Evolutionary conservation across 1,140 invertebrate species (phyloP), one percentile per base, ranked within the genome.

Genomic region (Lepeophtheirus salmonis): DNA sequence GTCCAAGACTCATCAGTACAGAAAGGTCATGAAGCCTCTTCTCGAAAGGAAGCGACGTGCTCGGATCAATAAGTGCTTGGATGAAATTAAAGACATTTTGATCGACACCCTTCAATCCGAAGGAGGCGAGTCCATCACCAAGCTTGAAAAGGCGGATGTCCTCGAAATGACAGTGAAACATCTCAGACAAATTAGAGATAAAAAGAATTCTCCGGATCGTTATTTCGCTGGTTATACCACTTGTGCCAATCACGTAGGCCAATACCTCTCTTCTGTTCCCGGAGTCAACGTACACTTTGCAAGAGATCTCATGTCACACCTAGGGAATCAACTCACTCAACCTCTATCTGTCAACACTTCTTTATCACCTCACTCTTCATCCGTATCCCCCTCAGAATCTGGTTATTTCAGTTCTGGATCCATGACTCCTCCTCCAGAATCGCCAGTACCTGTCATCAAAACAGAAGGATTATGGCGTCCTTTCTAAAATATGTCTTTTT

Each of bases 111-210:
- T 89, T 4, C 83, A 86, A 63, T 79, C 82, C 51, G 85, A 88
- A 70, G 85, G n/a, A 85, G 56, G 86, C 88, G 70, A 86, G 68
- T 83, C 84, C 71, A 84, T 89, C 48, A 83, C 85, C 50, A 91
- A 95, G 68, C 72, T 95, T 68, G 91, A 96, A 73, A 97, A 97
- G 70, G 90, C 91, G n/a, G 91, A 96, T 72, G 92, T 96, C 68
- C 77, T 96, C 64, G 91, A 97, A 70, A 74, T 95, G 71, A 92
- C 91, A 1, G 89, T 96, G n/a, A 80, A 84, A 66, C 88, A 92
- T 67, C 74, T 96, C 30, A 41, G 30, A 41, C 6, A 41, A 41
- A 41, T 41, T n/a, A 41, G 6, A 41, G 6, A 79, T 21, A 82
- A 79, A 67, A 80, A 80, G 0, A 77, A 80, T 62, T 79, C 75